Percentiles rank a stretch among this genome's conserved stretches.
phyloP scores from a whole-genome alignment of 1,140 invertebrate genomes.

The Bombus turneri region DNA sequence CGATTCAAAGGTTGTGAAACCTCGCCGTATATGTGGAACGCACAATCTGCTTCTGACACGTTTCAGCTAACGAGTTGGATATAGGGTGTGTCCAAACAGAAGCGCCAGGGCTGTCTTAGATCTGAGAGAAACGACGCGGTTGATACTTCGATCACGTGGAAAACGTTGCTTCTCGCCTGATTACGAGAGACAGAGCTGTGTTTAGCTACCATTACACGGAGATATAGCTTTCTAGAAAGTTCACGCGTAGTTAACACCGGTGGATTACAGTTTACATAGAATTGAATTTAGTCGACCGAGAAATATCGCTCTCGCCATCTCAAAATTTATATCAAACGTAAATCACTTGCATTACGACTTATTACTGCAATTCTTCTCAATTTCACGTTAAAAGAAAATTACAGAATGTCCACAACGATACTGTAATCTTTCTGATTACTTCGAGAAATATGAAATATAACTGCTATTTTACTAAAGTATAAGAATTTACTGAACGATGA shows the following conservation, averaged over 20 bases:
- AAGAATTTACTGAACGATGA: constrained; percentile 50
- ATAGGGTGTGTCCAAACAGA: constrained; percentile 9
- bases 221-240: neutral
- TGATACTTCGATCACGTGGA: neutral
- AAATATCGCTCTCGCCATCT: neutral
- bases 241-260: neutral
- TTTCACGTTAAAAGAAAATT: neutral
- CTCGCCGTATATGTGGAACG: constrained; percentile 12
- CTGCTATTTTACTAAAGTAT: neutral
- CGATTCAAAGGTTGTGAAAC: constrained; percentile 40
- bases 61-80: neutral
- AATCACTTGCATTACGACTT: neutral
- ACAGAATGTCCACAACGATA: too few species aligned
- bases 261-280: neutral
- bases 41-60: constrained; percentile 19
- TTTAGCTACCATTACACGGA: neutral
- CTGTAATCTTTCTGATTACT: neutral
- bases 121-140: too few species aligned
- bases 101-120: neutral
- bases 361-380: neutral
- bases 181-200: neutral
- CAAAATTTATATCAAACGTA: neutral
- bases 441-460: neutral
- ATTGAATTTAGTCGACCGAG: neutral
- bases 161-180: neutral